Evolutionary conservation across 2,113 vertebrate genomes (phyloP), one percentile per base, ranked within the genome.

Genomic region (Columbina picui): DNA sequence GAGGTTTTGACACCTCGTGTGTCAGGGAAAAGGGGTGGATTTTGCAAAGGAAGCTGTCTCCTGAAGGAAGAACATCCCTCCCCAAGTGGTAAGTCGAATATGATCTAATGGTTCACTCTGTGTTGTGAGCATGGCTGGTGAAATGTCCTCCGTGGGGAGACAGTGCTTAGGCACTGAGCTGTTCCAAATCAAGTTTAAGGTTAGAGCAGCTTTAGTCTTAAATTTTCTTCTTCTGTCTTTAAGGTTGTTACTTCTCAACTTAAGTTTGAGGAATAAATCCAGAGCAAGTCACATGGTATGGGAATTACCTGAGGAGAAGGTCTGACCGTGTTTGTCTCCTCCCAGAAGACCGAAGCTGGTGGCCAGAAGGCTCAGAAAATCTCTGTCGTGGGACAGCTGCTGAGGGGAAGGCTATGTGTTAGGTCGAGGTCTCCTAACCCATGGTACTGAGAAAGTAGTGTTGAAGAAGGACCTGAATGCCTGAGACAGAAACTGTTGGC

Each of bases 301-400:
- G 38, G 45, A 80, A 49, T 65, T 93, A 79, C 25, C 63, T 36
- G 32, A 82, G 69, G 56, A 82, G 57, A 65, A 73, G 50, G 8
- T 79, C 49, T 95, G 74, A 61, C 89, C 75, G 91, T 70, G 36
- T 73, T 77, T 89, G n/a, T 80, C 34, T 90, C 22, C 39, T 93
- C 55, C 59, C 20, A 12, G 57, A 68, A 84, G 49, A 57, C 57
- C 73, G 39, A 68, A 82, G 21, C 32, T 71, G 81, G 29, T 95
- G 52, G 18, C 52, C 36, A 10, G 34, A 55, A 77, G 57, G 17
- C 34, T 87, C 78, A 53, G 29, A 23, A 75, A 57, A 29, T 27
- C 17, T 83, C n/a, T 64, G 34, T 34, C 57, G 36, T 91, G 69
- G 45, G n/a, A 49, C 34, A 76, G 30, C 36, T 29, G 5, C 57